These are phyloP conservation scores for Bufo gargarizans DNA, from an alignment of 2,113 vertebrate genomes.

Conservation along the genomic window DNA sequence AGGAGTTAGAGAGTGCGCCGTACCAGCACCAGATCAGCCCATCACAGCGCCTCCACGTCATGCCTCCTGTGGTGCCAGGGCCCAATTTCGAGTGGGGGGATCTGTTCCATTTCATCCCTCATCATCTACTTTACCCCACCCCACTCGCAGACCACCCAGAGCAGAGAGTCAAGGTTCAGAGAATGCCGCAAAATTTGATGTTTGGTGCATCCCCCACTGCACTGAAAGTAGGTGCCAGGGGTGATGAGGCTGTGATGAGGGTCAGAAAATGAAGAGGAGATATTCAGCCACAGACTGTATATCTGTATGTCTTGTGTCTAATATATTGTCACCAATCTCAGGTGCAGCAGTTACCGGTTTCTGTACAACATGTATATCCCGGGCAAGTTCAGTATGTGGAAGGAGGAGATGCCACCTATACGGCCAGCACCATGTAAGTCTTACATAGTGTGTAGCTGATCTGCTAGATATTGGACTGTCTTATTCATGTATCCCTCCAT, in stretches of 20 bases:
- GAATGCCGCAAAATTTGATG: constrained; percentile 71
- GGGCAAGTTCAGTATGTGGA: constrained; percentile 90
- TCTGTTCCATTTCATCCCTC: constrained; percentile 67
- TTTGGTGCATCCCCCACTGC: constrained; percentile 67
- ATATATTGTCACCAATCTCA: constrained; percentile 56
- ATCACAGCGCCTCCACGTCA: constrained; percentile 61
- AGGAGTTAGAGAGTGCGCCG: constrained; percentile 60
- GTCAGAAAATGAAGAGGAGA: background rate
- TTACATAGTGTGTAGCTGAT: too few species aligned
- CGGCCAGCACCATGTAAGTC: constrained; percentile 84
- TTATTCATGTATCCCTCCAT: constrained; percentile 8
- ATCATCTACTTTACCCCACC: constrained; percentile 65
- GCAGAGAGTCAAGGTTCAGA: constrained; percentile 73
- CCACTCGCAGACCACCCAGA: constrained; percentile 66
- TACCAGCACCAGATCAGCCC: constrained; percentile 61
- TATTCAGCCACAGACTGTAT: background rate
- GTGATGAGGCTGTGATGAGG: constrained; percentile 33
- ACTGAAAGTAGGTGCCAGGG: constrained; percentile 72
- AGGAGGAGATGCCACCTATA: constrained; percentile 78
- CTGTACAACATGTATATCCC: constrained; percentile 85
- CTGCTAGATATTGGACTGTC: background rate
- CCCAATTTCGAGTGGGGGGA: constrained; percentile 65
- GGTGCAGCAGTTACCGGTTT: constrained; percentile 87
- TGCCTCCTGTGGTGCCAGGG: constrained; percentile 58
- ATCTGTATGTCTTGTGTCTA: background rate